Conservation (phyloP, 2,797 vertebrate genomes). For the Notamacropus eugenii region DNA sequence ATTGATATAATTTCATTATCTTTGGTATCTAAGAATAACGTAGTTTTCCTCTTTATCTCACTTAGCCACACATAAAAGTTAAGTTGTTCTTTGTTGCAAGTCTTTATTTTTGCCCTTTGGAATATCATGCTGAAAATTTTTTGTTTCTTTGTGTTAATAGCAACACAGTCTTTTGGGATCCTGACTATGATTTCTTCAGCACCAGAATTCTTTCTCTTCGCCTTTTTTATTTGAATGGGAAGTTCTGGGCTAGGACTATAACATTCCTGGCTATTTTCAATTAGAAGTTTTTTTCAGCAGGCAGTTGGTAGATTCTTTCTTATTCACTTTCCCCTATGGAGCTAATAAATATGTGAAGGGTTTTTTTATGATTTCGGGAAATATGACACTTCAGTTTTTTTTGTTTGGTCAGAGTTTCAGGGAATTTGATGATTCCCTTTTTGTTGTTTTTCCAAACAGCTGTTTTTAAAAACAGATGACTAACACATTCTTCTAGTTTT, state of each 20-base stretch:
- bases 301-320: background rate
- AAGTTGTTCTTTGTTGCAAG: background rate
- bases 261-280: background rate
- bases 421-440: no score
- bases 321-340: no score
- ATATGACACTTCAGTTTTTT: no score
- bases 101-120: background rate
- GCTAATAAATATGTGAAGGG: no score
- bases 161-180: background rate
- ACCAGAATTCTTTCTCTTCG: background rate
- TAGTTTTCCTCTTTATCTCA: background rate
- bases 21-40: background rate
- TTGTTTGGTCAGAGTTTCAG: no score
- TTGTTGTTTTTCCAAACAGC: background rate
- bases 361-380: no score
- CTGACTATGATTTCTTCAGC: background rate
- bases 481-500: background rate
- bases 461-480: background rate
- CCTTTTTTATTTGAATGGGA: background rate
- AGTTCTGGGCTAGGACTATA: background rate
- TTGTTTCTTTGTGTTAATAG: background rate
- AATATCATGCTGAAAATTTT: background rate
- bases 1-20: background rate
- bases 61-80: background rate
- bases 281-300: background rate